Conservation (phyloP, 2,113 vertebrate genomes). For the Phoenicopterus ruber region DNA sequence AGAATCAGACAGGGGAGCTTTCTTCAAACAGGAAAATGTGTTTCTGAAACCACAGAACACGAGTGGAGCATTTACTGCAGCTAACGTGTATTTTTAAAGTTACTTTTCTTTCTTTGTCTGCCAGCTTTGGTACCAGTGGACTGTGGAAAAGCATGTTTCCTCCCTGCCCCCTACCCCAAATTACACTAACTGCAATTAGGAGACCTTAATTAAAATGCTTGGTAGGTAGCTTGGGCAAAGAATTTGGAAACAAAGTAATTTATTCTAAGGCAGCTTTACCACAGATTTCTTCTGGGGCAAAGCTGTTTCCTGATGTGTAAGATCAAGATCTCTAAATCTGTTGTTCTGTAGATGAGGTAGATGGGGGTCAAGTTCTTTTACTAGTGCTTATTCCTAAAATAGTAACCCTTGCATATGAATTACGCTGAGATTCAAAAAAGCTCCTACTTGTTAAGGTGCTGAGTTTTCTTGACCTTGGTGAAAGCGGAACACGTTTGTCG, state of each 20-base stretch:
- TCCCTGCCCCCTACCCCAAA: not conserved
- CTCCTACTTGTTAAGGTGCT: not conserved
- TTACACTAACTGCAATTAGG: not conserved
- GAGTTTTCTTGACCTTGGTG: not conserved
- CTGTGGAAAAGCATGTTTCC: not conserved
- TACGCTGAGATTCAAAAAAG: not conserved
- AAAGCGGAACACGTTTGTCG: not conserved
- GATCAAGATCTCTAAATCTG: not conserved
- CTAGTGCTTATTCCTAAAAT: not conserved
- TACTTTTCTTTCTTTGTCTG: not conserved
- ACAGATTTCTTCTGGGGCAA: not conserved
- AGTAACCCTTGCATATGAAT: not conserved
- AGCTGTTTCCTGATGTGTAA: not conserved
- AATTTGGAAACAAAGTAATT: constrained; percentile 14
- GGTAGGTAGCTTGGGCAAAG: not conserved
- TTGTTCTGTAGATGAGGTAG: not conserved
- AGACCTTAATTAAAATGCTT: constrained; percentile 24
- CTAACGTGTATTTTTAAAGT: not conserved
- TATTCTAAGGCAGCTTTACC: not conserved
- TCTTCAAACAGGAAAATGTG: not conserved
- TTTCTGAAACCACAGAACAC: not conserved
- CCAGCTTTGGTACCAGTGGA: not conserved
- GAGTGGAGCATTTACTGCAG: not conserved
- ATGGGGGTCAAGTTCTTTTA: not conserved
- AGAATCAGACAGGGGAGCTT: not conserved